Evolutionary conservation across 2,888 invertebrate species (phyloP).

Genomic region (Torymus texanus): DNA sequence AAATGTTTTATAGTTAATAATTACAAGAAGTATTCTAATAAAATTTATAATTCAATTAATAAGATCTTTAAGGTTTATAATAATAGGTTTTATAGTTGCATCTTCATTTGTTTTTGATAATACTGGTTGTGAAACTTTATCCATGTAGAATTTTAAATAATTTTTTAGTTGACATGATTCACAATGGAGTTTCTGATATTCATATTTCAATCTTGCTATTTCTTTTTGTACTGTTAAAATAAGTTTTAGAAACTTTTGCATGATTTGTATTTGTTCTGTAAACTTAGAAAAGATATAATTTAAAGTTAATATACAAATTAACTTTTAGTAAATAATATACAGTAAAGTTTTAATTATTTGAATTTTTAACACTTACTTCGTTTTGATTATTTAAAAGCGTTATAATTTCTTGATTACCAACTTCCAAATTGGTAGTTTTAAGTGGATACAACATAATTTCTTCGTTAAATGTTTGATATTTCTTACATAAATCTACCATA

Average conservation of each 20-base stretch:
- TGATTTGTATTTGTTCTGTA: background rate
- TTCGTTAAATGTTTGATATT: constrained; percentile 66
- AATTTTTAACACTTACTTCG: background rate
- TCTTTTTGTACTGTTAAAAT: constrained; percentile 4
- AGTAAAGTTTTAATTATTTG: background rate
- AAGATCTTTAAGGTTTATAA: background rate
- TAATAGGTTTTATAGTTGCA: constrained; percentile 8
- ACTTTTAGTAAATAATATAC: too few relatives aligned
- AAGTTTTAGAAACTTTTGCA: constrained; percentile 29
- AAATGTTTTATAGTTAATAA: constrained; percentile 23
- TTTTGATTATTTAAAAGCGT: background rate
- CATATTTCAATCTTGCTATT: constrained; percentile 16
- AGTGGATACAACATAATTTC: constrained; percentile 59
- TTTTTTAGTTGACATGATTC: constrained; percentile 32
- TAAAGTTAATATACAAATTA: too few relatives aligned
- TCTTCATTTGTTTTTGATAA: background rate
- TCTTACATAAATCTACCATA: constrained; percentile 64
- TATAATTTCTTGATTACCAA: too few relatives aligned
- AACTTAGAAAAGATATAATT: constrained; percentile 7
- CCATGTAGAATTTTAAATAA: constrained; percentile 34
- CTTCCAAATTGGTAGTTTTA: background rate
- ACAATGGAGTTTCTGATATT: background rate
- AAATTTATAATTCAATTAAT: constrained; percentile 10
- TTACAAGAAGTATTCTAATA: background rate
- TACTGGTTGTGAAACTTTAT: constrained; percentile 16